Conservation (phyloP, 2,113 vertebrate genomes). For the Struthio camelus region DNA sequence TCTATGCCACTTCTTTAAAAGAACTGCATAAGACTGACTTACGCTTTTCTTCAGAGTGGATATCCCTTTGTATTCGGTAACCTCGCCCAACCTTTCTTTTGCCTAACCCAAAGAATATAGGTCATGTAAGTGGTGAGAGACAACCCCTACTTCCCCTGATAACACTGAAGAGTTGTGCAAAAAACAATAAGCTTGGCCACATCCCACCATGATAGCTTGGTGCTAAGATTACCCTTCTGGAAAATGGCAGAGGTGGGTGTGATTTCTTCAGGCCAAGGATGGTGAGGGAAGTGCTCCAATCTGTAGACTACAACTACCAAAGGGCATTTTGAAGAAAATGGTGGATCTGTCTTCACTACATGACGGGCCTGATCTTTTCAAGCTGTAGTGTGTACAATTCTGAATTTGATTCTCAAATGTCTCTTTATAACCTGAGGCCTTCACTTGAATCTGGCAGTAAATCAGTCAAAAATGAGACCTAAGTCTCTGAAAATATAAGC, state of each 20-base stretch:
- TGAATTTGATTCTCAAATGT: neutral
- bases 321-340: neutral
- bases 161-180: neutral
- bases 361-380: neutral
- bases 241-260: neutral
- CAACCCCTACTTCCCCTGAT: neutral
- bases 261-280: neutral
- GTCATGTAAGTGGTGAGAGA: neutral
- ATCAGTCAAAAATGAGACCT: neutral
- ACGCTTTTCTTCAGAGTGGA: neutral
- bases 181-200: neutral
- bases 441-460: neutral
- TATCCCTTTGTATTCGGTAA: neutral
- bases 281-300: neutral
- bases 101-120: neutral
- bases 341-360: neutral
- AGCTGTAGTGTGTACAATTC: neutral
- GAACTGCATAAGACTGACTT: neutral
- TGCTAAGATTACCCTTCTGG: neutral
- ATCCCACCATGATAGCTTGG: fast-evolving
- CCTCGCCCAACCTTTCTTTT: neutral
- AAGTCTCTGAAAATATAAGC: neutral
- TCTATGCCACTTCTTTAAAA: neutral
- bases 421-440: neutral
- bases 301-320: neutral